Base-by-base conservation (phyloP, 2,113 vertebrate species). In the Falco punctatus region DNA sequence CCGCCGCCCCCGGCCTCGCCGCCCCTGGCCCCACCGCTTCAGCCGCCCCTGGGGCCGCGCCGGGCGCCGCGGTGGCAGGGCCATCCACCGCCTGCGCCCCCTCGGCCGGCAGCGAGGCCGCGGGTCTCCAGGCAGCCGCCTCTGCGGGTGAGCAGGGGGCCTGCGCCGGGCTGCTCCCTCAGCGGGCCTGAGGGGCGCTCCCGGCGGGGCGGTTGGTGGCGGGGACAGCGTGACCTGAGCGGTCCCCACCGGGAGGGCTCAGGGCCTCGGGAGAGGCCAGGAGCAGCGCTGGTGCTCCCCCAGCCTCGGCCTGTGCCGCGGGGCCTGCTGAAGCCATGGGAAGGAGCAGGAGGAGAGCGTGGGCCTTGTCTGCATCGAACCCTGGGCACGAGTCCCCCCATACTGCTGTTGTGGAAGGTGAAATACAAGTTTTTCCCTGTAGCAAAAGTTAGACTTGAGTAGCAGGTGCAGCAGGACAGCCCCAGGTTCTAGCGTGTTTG, bases 331-430 rank as follows among this genome's bases (percentile, higher is more conserved):
- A 18, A 28, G 57, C 2, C 6, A 4, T 3, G 15, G 59, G 58
- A 13, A 17, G n/a, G 69, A 30, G 52, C 8, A 2, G 40, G 42
- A 38, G 79, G 19, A 17, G 13, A 70, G 24, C 3, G 30, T 5
- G 65, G 51, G 15, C 9, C 48, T 15, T 3, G 2, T 4, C 21
- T 19, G 17, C 15, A 1, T 11, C 2, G 58, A 42, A 9, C 18
- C 27, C 40, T 2, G 5, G 1, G 61, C 10, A 2, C 8, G 2
- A 8, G 46, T 14, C 64, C 26, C 15, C 12, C 44, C 65, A 0
- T 4, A 3, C 73, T 6, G 55, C 51, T 7, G 13, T 2, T 3
- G 48, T 3, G 9, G 51, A 10, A 11, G 13, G 38, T 18, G 48
- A 13, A 49, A 18, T 1, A 8, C 33, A 3, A 24, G 40, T 1